A percentile compares a stretch with the other conserved stretches of the same genome.
Conservation (phyloP, 2,888 invertebrate genomes). For the Tuta absoluta region DNA sequence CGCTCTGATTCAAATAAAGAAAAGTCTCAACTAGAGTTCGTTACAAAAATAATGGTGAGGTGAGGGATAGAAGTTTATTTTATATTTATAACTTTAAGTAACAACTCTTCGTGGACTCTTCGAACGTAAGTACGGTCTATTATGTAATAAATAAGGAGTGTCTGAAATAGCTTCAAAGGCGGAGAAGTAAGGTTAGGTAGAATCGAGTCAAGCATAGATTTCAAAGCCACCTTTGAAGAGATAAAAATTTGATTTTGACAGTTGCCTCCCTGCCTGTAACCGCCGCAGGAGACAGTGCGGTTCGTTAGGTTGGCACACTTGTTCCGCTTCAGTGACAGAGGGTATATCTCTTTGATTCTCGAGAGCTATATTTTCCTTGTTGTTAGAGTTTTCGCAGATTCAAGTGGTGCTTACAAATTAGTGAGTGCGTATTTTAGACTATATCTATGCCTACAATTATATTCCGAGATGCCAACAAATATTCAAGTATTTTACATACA, state of each 20-base stretch:
- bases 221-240: slow-evolving; percentile 23
- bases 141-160: slow-evolving; percentile 11
- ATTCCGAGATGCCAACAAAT: not conserved
- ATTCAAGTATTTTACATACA: not conserved
- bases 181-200: slow-evolving; percentile 4
- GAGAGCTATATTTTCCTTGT: slow-evolving; percentile 54
- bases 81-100: not conserved
- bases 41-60: not conserved
- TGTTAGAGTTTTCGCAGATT: slow-evolving; percentile 49
- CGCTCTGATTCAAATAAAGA: not conserved
- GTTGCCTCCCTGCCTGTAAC: slow-evolving; percentile 22
- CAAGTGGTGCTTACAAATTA: slow-evolving; percentile 66
- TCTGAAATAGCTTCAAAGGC: slow-evolving; percentile 2
- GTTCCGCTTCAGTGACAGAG: slow-evolving; percentile 60
- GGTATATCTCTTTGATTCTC: slow-evolving; percentile 63
- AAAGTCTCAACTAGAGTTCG: not conserved
- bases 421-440: slow-evolving; percentile 40
- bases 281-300: slow-evolving; percentile 53
- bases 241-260: slow-evolving; percentile 22
- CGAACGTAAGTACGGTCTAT: too few species aligned
- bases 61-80: not conserved
- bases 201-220: slow-evolving; percentile 9
- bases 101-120: not conserved
- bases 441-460: too few species aligned
- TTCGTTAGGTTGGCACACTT: slow-evolving; percentile 66